Percentiles rank a stretch among this genome's conserved stretches.
phyloP scores from a whole-genome alignment of 1,140 invertebrate species.

The Charaxes varanes region DNA sequence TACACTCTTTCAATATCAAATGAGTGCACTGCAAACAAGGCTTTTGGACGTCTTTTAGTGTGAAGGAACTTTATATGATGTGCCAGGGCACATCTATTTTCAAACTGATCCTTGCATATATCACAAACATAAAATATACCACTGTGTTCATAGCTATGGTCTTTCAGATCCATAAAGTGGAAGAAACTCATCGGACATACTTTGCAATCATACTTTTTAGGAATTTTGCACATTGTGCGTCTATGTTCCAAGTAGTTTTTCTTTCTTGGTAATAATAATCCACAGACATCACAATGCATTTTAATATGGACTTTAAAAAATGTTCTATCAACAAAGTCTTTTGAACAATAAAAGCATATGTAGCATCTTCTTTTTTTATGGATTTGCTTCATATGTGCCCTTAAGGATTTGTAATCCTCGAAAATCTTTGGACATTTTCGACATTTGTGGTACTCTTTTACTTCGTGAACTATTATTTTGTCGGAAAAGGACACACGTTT shows the following conservation, averaged over 20 bases:
- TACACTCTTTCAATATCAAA: constrained; percentile 35
- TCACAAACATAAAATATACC: constrained; percentile 42
- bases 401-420: constrained; percentile 38
- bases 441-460: constrained; percentile 52
- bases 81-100: constrained; percentile 39
- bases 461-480: constrained; percentile 45
- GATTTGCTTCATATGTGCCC: constrained; percentile 40
- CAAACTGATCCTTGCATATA: constrained; percentile 52
- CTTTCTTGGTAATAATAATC: constrained; percentile 34
- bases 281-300: constrained; percentile 49
- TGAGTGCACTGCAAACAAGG: constrained; percentile 26
- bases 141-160: constrained; percentile 50
- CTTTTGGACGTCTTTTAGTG: constrained; percentile 27
- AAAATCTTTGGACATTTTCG: constrained; percentile 55
- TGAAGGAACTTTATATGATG: constrained; percentile 52
- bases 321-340: constrained; percentile 49
- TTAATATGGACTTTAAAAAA: constrained; percentile 62
- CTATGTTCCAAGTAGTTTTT: constrained; percentile 34
- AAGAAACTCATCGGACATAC: constrained; percentile 39
- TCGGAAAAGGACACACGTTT: constrained; percentile 60
- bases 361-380: constrained; percentile 63
- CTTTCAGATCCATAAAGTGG: constrained; percentile 49
- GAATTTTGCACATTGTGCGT: constrained; percentile 28
- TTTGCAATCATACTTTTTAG: constrained; percentile 43
- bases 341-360: constrained; percentile 54